Base-by-base conservation (phyloP, 2,888 invertebrate genomes). In the Caenorhabditis panamensis region DNA sequence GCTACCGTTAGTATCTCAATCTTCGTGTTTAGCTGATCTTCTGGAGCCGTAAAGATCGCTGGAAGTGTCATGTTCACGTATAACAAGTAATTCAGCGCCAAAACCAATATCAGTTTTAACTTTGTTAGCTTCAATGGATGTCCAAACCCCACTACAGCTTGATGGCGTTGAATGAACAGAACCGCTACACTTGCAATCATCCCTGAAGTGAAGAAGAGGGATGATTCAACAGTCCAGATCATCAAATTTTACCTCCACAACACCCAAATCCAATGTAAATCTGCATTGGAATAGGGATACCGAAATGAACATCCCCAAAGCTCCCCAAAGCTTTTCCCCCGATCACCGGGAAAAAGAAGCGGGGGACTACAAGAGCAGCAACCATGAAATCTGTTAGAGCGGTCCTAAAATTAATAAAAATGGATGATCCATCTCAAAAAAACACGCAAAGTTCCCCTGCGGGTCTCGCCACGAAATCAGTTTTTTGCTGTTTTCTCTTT, bases 161-260 rank as follows among this genome's bases (percentile, higher is more conserved):
- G 77, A 31, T 77, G 77, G 1, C 77, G 63, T 28, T 69, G 63
- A 2, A 77, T 31, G 58, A 77, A 77, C n/a, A 69, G 37, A 6
- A 77, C 41, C 0, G 51, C 41, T 0, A 77, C 69, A 62, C 77
- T 77, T 2, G 69, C 68, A 0, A 77, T 37, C 77, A 77, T 69
- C 8, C 31, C 63, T 63, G 26, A 1, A 47, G 44, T 9, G 26
- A 16, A 47, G 47, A n/a, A 18, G 5, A 2, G 5, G 5, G 5
- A 41, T 41, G 5, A 41, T 9, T 16, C 3, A 11, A 16, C 41
- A 3, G 2, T 41, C 5, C 13, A 6, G 13, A 5, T 31, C 5
- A 31, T 31, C 4, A 31, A 9, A 3, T 41, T 3, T 9, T 1
- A 64, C 64, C 47, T 53, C 75, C 75, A 53, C 59, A 59, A 18